Conservation (phyloP, 2,113 vertebrate genomes). For the Pardalotus punctatus region DNA sequence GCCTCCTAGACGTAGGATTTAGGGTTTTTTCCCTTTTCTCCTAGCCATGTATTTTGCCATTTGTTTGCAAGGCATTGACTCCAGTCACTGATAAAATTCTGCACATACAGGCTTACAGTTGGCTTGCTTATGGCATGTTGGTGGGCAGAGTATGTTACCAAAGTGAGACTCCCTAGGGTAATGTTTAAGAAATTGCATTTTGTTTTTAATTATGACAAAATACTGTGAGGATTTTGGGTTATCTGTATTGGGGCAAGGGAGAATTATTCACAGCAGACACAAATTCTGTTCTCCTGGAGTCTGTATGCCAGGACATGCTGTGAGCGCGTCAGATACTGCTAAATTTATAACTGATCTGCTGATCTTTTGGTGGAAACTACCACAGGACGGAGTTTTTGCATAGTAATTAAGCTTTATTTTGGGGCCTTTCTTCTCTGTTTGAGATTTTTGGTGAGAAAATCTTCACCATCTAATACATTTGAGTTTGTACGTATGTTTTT, state of each 20-base stretch:
- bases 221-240: neutral
- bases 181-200: neutral
- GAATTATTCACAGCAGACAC: neutral
- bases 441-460: neutral
- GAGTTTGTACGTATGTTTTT: neutral
- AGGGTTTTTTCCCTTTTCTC: neutral
- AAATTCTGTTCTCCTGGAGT: neutral
- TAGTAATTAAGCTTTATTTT: neutral
- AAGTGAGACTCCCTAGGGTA: neutral
- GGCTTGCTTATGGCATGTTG: fast-evolving
- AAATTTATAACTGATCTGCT: neutral
- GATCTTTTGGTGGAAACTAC: neutral
- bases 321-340: neutral
- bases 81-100: neutral
- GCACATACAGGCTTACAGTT: neutral
- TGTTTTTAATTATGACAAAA: neutral
- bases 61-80: neutral
- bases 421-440: neutral
- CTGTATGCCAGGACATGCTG: neutral
- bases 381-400: neutral
- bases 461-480: neutral
- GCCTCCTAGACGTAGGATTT: neutral
- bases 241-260: neutral
- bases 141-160: neutral
- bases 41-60: neutral